phyloP scores from a whole-genome alignment of 2,888 invertebrate genomes.

The Lochmaea capreae region DNA sequence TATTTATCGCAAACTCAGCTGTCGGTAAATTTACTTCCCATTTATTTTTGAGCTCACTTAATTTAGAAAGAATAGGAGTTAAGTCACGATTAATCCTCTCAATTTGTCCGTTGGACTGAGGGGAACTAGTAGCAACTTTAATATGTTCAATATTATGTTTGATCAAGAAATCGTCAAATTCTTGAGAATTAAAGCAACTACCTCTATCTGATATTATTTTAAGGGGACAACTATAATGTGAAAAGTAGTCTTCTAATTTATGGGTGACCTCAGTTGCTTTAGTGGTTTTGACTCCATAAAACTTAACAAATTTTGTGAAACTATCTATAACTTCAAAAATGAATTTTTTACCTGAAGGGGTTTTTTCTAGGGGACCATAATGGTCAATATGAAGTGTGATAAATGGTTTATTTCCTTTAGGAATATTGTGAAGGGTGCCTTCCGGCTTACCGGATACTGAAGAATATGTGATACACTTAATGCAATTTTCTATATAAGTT shows the following conservation, averaged over 20 bases:
- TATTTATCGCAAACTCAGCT: too few species aligned
- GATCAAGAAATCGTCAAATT: slow-evolving; percentile 47
- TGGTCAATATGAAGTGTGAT: slow-evolving; percentile 53
- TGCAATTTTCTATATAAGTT: too few species aligned
- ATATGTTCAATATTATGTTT: slow-evolving; percentile 46
- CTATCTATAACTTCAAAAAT: slow-evolving; percentile 52
- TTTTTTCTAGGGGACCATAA: slow-evolving; percentile 47
- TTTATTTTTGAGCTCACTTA: too few species aligned
- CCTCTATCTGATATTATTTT: slow-evolving; percentile 45
- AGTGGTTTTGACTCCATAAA: slow-evolving; percentile 45
- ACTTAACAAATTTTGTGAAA: slow-evolving; percentile 52
- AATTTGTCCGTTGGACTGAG: too few species aligned
- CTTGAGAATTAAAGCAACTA: slow-evolving; percentile 36
- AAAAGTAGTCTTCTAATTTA: slow-evolving; percentile 46
- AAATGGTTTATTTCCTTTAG: slow-evolving; percentile 51
- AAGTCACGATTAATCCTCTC: too few species aligned
- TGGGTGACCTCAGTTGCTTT: slow-evolving; percentile 44
- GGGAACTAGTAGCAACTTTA: too few species aligned
- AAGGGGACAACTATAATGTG: slow-evolving; percentile 46
- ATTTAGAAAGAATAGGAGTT: too few species aligned
- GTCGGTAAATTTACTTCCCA: too few species aligned
- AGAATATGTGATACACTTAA: too few species aligned
- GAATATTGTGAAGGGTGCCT: too few species aligned
- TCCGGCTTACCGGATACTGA: too few species aligned
- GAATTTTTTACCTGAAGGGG: slow-evolving; percentile 43